Conservation (phyloP, 2,888 invertebrate species). For the Cryptophagus acutangulus region DNA sequence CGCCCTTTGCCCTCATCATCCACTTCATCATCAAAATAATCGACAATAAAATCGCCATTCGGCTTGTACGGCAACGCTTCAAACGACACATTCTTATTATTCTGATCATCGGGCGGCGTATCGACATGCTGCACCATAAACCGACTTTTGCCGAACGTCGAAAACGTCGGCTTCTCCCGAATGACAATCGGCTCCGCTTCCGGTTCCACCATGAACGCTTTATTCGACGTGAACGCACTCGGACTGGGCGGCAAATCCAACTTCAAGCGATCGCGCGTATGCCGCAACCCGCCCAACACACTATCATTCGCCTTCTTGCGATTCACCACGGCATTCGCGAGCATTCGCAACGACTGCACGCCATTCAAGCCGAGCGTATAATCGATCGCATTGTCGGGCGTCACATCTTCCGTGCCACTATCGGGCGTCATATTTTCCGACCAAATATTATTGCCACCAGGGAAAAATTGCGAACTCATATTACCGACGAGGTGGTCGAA, state of each 20-base stretch:
- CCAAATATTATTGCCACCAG: conserved; percentile 50
- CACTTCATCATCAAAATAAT: not conserved
- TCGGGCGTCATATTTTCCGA: conserved; percentile 55
- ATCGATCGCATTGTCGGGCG: conserved; percentile 42
- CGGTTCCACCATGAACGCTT: conserved; percentile 46
- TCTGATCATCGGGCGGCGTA: conserved; percentile 39
- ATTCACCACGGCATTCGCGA: conserved; percentile 39
- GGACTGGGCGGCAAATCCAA: conserved; percentile 63
- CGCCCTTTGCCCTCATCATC: conserved; percentile 21
- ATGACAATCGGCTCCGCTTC: conserved; percentile 46
- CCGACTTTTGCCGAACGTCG: conserved; percentile 56
- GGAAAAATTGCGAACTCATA: conserved; percentile 66
- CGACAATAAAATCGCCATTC: conserved; percentile 22
- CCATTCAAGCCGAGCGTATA: conserved; percentile 9
- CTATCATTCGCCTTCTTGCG: conserved; percentile 31
- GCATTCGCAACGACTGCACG: conserved; percentile 37
- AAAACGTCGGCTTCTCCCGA: conserved; percentile 53
- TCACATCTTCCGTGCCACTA: conserved; percentile 59
- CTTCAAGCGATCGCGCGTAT: conserved; percentile 67
- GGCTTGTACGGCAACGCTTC: conserved; percentile 45
- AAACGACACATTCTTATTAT: conserved; percentile 44
- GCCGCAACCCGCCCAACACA: conserved; percentile 66
- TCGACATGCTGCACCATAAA: conserved; percentile 48
- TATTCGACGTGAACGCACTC: conserved; percentile 42
- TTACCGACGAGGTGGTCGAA: conserved; percentile 59